Percentiles rank a stretch among this genome's conserved stretches.
These are phyloP conservation scores for Chelonia mydas DNA, from an alignment of 2,797 vertebrate genomes.

Conservation along the genomic window DNA sequence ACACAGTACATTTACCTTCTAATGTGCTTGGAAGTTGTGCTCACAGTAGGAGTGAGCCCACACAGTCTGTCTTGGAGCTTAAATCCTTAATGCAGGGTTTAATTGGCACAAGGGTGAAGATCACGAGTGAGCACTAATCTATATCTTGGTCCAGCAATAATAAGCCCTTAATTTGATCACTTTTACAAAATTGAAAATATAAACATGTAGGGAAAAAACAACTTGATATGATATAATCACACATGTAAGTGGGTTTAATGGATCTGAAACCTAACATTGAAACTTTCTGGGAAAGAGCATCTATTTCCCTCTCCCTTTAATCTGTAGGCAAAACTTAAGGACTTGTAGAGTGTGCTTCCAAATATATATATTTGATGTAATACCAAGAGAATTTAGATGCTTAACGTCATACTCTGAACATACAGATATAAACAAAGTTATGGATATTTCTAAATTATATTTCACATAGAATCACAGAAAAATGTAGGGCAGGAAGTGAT, in stretches of 20 bases:
- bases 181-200: not conserved
- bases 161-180: constrained; percentile 29
- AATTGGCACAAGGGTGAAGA: not conserved
- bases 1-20: not conserved
- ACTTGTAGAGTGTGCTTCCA: not conserved
- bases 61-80: not conserved
- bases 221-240: not conserved
- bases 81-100: constrained; percentile 8
- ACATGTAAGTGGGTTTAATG: not conserved
- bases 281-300: constrained; percentile 29
- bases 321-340: not conserved
- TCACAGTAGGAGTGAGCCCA: not conserved
- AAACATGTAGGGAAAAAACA: not conserved
- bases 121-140: constrained; percentile 10
- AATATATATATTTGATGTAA: not conserved
- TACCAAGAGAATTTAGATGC: not conserved
- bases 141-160: not conserved
- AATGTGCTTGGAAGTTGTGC: constrained; percentile 19
- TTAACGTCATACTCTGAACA: not conserved
- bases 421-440: not conserved
- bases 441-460: not conserved
- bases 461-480: constrained; percentile 46
- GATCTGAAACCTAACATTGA: constrained; percentile 47
- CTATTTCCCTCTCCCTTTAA: constrained; percentile 2
- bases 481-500: not conserved